Evolutionary conservation across 1,140 invertebrate genomes (phyloP), one percentile per base, ranked within the genome.

Genomic region (Gonatopus flavifemur): DNA sequence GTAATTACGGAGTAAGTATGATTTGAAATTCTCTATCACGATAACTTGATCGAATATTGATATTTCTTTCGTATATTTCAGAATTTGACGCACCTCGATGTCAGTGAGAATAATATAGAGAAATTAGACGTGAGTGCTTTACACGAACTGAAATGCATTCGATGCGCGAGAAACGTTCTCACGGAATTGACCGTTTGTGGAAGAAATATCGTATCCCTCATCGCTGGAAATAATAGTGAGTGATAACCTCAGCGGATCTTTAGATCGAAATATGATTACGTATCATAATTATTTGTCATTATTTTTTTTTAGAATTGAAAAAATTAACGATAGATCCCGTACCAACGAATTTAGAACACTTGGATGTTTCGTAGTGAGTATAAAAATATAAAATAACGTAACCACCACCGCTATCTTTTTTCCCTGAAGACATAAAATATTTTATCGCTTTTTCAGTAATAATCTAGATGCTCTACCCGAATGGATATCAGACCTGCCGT

Each of bases 31-130:
- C 19, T 3, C 7, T 20, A 7, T 22, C 3, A 33, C 28, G 25
- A 15, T 12, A 30, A 31, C 24, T 41, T 38, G n/a, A 36, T n/a
- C 13, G 6, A 16, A 24, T 32, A 15, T 22, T 32, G 20, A n/a
- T n/a, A 21, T 55, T 22, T 49, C 10, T 48, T 18, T 52, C 16
- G 16, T 44, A 31, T 15, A 43, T 39, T 33, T 35, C 68, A 87
- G 86, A 85, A 85, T 69, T 68, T 88, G 46, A 86, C 84, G 30
- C 84, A 89, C 59, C 72, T 90, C 60, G 87, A 90, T 64, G 85
- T 90, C n/a, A 88, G 86, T 68, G 87, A 89, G 72, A 90, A 90
- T 67, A 83, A 78, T 64, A 88, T 89, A 54, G 86, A 88, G 70
- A 84, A 82, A 59, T 77, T 90, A 61, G 88, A 90, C 64, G 72